Base-by-base conservation (phyloP, 2,113 vertebrate species). In the Hippocampus comes region DNA sequence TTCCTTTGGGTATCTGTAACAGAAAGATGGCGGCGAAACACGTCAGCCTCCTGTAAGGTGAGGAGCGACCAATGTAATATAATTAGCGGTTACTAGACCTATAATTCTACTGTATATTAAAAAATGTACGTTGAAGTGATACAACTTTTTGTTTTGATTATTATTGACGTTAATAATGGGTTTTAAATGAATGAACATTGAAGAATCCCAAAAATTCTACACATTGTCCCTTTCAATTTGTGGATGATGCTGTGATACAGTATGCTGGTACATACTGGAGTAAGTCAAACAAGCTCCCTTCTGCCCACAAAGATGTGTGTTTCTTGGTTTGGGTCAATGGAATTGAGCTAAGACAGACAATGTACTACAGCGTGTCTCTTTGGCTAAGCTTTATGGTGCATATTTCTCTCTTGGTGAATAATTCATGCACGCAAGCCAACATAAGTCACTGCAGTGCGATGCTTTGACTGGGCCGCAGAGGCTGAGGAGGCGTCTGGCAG, bases 391-490 rank as follows among this genome's bases (percentile, higher is more conserved):
- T 68, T 9, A 30, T 72, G 65, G n/a, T 66, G 43, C 27, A 14
- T 38, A 9, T 71, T 18, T 38, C 43, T 42, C 73, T 49, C 4
- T 59, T 49, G 49, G 34, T 73, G 12, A 77, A 80, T 80, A 53
- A 77, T 77, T 75, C 63, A 75, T 1, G 1, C 7, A 14, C 4
- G 27, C 57, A 71, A 34, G 18, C 61, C 60, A 66, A 59, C 41
- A 41, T 41, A 72, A 66, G 23, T 73, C 70, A 70, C n/a, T 63
- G 68, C 68, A 56, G 46, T 66, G 23, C 57, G 42, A 69, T 56
- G n/a, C 18, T 25, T 82, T 34, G 38, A 68, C 67, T 21, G 30
- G 30, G n/a, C 27, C 53, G 42, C 9, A 23, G 9, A 10, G 67
- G 25, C 63, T 71, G 43, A 46, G 59, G 72, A 1, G 34, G n/a